Conservation (phyloP, 2,113 vertebrate genomes). For the Baryphthengus martii region DNA sequence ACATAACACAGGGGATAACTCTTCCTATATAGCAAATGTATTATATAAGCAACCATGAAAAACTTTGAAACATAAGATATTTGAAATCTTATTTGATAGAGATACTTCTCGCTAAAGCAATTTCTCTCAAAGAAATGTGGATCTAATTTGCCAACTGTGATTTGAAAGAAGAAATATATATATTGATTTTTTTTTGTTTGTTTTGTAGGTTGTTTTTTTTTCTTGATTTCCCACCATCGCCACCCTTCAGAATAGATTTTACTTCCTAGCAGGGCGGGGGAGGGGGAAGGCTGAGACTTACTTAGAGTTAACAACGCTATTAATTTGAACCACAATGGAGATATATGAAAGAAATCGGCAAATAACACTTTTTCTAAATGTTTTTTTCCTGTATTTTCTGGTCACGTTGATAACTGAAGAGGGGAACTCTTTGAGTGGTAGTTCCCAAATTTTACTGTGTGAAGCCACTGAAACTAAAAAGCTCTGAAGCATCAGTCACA, state of each 20-base stretch:
- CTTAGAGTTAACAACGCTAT: neutral
- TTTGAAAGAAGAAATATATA: neutral
- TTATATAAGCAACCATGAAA: neutral
- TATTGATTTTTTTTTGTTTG: neutral
- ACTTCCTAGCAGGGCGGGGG: neutral
- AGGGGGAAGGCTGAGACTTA: neutral
- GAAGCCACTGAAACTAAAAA: neutral
- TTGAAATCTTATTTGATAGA: slow-evolving; percentile 28
- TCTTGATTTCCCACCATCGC: accelerated
- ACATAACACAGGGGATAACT: neutral
- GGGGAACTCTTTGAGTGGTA: accelerated
- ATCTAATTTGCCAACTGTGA: slow-evolving; percentile 16
- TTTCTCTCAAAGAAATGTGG: slow-evolving; percentile 1
- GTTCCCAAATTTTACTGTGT: neutral
- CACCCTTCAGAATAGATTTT: neutral
- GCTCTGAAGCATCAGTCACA: accelerated
- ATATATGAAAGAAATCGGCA: neutral
- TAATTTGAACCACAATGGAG: neutral
- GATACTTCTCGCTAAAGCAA: neutral
- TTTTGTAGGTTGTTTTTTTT: neutral
- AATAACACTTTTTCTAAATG: neutral
- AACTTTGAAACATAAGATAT: neutral
- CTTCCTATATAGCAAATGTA: neutral
- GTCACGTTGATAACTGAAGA: neutral
- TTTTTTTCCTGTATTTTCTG: neutral